Conservation (phyloP, 2,797 vertebrate species). For the Tolypeutes matacus region DNA sequence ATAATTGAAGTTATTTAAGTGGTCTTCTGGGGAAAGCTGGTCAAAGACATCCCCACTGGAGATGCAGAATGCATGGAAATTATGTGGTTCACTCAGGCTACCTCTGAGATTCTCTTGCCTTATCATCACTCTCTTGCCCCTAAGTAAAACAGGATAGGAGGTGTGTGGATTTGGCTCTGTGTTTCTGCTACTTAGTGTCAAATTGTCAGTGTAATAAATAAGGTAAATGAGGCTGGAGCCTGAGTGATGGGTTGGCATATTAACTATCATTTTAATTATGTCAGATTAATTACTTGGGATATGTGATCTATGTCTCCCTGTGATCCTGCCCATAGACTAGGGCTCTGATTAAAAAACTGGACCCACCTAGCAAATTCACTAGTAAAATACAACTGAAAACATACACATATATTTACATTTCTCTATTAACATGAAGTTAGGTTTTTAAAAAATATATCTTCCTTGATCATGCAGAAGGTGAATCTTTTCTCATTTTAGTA, state of each 20-base stretch:
- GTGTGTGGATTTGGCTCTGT: background rate
- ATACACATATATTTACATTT: background rate
- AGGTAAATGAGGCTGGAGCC: background rate
- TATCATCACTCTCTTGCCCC: background rate
- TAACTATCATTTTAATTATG: conserved; percentile 33
- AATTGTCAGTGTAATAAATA: conserved; percentile 29
- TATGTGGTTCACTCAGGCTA: background rate
- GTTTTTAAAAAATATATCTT: conserved; percentile 15
- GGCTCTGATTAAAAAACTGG: background rate
- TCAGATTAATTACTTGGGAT: background rate
- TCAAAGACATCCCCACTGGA: background rate
- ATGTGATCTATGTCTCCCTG: background rate
- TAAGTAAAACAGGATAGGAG: background rate
- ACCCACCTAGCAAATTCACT: background rate
- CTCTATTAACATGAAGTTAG: conserved; percentile 24
- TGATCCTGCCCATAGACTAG: background rate
- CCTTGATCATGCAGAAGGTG: background rate
- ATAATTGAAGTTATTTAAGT: background rate
- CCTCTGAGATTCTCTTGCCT: background rate
- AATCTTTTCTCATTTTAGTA: conserved; percentile 41
- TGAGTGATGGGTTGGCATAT: background rate
- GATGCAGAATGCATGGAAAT: background rate
- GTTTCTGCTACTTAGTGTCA: conserved; percentile 19
- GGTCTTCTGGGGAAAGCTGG: background rate
- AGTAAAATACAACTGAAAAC: background rate